Percentiles rank a stretch among this genome's conserved stretches.
These are phyloP conservation scores for Liodrosophila aerea DNA, from an alignment of 2,888 invertebrate species.

Conservation along the genomic window DNA sequence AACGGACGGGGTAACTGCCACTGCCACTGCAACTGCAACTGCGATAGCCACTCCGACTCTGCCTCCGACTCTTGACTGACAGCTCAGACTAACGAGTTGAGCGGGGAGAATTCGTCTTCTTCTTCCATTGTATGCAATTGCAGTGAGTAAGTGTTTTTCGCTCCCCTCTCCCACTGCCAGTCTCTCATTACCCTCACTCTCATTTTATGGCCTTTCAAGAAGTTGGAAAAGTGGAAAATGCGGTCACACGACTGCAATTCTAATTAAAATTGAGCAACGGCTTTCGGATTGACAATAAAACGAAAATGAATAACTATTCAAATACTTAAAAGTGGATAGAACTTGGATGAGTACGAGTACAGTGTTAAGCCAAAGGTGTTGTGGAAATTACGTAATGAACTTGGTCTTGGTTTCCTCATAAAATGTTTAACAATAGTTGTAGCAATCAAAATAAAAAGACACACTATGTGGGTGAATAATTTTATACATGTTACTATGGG, in stretches of 20 bases:
- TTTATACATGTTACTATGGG: not conserved
- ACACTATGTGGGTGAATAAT: slow-evolving; percentile 21
- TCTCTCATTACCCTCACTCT: not conserved
- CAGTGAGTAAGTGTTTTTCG: slow-evolving; percentile 31
- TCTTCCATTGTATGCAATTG: slow-evolving; percentile 39
- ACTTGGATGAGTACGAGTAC: slow-evolving; percentile 4
- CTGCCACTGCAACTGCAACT: slow-evolving; percentile 2
- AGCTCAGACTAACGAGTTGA: slow-evolving; percentile 46
- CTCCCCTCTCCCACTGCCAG: not conserved
- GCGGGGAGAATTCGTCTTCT: slow-evolving; percentile 28
- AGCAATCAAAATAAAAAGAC: slow-evolving; percentile 22
- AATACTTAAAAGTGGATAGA: slow-evolving; percentile 30
- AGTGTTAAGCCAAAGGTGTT: slow-evolving; percentile 6
- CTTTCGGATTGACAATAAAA: slow-evolving; percentile 36
- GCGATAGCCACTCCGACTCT: slow-evolving; percentile 12
- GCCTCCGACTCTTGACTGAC: slow-evolving; percentile 23
- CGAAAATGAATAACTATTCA: slow-evolving; percentile 43
- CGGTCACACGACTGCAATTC: slow-evolving; percentile 56
- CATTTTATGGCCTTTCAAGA: slow-evolving; percentile 41
- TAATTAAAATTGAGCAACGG: slow-evolving; percentile 57
- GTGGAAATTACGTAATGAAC: slow-evolving; percentile 34
- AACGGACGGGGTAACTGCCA: slow-evolving; percentile 28
- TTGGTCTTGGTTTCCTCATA: slow-evolving; percentile 9
- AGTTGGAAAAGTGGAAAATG: slow-evolving; percentile 39
- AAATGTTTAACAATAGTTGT: slow-evolving; percentile 19